A percentile compares a stretch with the other conserved stretches of the same genome.
Conservation (phyloP, 2,888 invertebrate genomes). For the Aspidiotus rigidus region DNA sequence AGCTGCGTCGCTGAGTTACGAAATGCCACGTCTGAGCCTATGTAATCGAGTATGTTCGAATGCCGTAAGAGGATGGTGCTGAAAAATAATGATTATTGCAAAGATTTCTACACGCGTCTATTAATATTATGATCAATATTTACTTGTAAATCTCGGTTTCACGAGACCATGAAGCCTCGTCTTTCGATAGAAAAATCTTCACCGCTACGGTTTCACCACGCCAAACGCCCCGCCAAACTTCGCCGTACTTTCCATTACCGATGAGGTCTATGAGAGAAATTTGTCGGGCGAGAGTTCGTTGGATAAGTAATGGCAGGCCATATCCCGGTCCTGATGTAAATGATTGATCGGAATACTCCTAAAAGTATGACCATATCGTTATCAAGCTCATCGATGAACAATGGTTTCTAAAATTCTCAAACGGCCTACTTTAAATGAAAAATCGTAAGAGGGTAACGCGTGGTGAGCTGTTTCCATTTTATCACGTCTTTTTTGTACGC, state of each 20-base stretch:
- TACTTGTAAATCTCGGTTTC: slow-evolving; percentile 84
- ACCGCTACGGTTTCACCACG: slow-evolving; percentile 89
- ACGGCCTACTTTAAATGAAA: no score
- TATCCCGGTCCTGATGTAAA: slow-evolving; percentile 89
- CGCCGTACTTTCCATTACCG: slow-evolving; percentile 82
- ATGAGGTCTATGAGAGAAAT: slow-evolving; percentile 76
- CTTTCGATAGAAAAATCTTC: slow-evolving; percentile 89
- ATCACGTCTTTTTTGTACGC: no score
- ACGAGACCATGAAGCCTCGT: slow-evolving; percentile 86
- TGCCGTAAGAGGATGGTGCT: slow-evolving; percentile 83
- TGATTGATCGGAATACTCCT: slow-evolving; percentile 70
- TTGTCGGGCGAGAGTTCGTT: slow-evolving; percentile 85
- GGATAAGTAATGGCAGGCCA: slow-evolving; percentile 82
- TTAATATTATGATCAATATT: slow-evolving; percentile 11
- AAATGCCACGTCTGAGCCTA: slow-evolving; percentile 94
- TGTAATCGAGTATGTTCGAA: slow-evolving; percentile 86
- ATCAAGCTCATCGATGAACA: no score
- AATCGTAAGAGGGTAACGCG: no score
- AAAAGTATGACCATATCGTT: slow-evolving; percentile 32
- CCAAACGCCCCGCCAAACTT: slow-evolving; percentile 78
- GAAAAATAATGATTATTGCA: neutral
- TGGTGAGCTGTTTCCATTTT: no score
- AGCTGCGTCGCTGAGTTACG: slow-evolving; percentile 82
- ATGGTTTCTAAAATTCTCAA: no score
- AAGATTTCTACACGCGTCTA: neutral